Evolutionary conservation across 2,797 vertebrate genomes (phyloP).

Genomic region (Tauraco hartlaubi): DNA sequence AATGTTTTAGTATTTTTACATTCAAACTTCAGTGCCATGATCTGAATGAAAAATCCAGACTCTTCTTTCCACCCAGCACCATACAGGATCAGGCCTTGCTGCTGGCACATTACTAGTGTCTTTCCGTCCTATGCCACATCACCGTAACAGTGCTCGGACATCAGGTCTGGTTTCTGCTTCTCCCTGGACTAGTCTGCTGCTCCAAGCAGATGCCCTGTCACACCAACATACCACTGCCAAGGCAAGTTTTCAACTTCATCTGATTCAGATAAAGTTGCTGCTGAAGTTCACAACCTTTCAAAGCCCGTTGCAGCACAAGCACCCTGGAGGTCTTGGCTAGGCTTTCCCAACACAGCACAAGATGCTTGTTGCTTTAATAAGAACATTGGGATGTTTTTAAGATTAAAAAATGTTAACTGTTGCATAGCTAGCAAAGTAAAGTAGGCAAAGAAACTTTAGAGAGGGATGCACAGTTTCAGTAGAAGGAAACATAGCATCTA

Average conservation of each 20-base stretch:
- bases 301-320: neutral
- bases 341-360: neutral
- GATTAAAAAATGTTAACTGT: neutral
- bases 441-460: neutral
- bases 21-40: neutral
- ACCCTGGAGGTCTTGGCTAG: neutral
- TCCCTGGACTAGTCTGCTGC: neutral
- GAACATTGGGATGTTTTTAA: neutral
- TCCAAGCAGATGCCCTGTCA: neutral
- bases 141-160: neutral
- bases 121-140: neutral
- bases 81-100: neutral
- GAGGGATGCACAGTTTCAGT: neutral
- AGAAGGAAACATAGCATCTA: neutral
- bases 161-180: neutral
- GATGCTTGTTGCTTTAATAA: neutral
- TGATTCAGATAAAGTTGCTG: neutral
- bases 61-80: neutral
- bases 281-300: neutral
- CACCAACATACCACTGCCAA: neutral
- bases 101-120: neutral
- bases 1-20: neutral
- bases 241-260: neutral
- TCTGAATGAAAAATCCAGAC: neutral
- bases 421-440: neutral